Evolutionary conservation across 1,140 invertebrate genomes (phyloP), one percentile per base, ranked within the genome.

Genomic region (Holotrichia oblita): DNA sequence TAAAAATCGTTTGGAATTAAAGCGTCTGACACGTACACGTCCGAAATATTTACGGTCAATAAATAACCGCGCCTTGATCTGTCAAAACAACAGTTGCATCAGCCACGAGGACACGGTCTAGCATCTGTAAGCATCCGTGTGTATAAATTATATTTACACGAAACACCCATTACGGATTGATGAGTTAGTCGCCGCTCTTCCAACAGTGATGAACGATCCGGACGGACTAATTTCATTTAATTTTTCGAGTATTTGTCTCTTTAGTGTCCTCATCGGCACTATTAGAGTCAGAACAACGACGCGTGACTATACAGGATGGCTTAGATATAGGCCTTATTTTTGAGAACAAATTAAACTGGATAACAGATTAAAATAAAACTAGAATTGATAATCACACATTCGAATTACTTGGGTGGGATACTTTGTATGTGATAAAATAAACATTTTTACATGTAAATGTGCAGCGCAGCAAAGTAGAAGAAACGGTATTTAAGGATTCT

Each of bases 41-140:
- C 61, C 20, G 6, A 64, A 27, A 64, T 64, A 64, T 64, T 64
- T 64, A 64, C 61, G 17, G 24, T 9, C 61, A 20, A 64, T 64
- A 64, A 64, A 64, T 64, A 12, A 64, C 61, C 61, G 17, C 61
- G 61, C 61, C 61, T 64, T 64, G 61, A 64, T 64, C 61, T 64
- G 61, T 64, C 61, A 64, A 64, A 64, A 64, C 61, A 64, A 64
- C 61, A 64, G 61, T 64, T 64, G 61, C 61, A 27, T 64, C 61
- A 24, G 61, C 61, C 61, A 17, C 61, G 61, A 20, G 61, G 61
- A 64, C 61, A 64, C 61, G 61, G 61, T 64, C 61, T 64, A 64
- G 61, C 61, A 64, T 64, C 61, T 64, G 17, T 20, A 27, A 64
- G 61, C 61, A 64, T 64, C 61, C 24, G 17, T 9, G 61, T 17